These are phyloP conservation scores for Parasteatoda tepidariorum DNA, from an alignment of 1,140 invertebrate species.

Conservation along the genomic window DNA sequence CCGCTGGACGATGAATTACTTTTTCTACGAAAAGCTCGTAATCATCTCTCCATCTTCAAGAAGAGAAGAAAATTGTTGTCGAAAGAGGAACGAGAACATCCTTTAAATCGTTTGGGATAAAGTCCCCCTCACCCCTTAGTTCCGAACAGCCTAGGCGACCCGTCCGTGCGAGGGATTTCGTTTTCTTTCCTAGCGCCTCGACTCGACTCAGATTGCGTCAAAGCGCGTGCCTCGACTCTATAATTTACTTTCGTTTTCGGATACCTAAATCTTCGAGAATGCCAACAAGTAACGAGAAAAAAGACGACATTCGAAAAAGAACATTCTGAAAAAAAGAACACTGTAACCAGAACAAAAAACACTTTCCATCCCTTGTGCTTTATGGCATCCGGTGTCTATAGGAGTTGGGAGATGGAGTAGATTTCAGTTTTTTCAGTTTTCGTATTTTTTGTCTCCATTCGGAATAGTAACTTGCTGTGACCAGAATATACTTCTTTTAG, in stretches of 20 bases:
- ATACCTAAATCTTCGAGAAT: conserved; percentile 53
- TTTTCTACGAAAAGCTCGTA: neutral
- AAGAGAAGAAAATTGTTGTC: neutral
- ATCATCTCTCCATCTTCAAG: neutral
- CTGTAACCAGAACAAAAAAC: neutral
- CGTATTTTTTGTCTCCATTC: neutral
- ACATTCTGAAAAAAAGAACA: neutral
- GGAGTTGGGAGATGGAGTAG: conserved; percentile 24
- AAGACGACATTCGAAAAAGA: too few relatives aligned
- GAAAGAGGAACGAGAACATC: conserved; percentile 31
- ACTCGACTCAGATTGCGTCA: conserved; percentile 2
- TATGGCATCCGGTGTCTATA: conserved; percentile 36
- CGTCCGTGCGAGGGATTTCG: conserved; percentile 47
- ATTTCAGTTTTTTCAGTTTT: conserved; percentile 24
- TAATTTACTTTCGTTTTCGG: conserved; percentile 49
- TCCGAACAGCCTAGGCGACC: too few relatives aligned
- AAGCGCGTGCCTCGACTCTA: conserved; percentile 36
- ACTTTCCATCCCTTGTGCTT: neutral
- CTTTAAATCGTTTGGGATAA: conserved; percentile 13
- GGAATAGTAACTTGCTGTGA: conserved; percentile 43
- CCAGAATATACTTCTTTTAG: conserved; percentile 40
- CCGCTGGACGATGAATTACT: neutral
- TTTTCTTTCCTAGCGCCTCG: conserved; percentile 21
- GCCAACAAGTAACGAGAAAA: conserved; percentile 52
- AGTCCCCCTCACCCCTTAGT: conserved; percentile 12